Base-by-base conservation (phyloP, 1,140 invertebrate species). In the Danaus plexippus region DNA sequence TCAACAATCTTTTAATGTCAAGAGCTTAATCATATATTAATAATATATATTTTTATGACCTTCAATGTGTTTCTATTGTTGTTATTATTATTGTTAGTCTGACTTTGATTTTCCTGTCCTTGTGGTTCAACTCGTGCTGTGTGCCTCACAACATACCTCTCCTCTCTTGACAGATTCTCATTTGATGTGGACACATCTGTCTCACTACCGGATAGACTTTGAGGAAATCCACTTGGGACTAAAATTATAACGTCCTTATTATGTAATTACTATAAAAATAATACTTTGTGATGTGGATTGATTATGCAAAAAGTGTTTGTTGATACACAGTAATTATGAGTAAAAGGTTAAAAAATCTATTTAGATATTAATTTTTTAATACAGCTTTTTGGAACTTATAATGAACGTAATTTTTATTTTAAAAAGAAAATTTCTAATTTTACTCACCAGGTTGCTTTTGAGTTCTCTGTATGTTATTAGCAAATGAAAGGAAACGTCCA, bases 141-240 rank as follows among this genome's bases (percentile, higher is more conserved):
- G 63, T 95, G 94, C 60, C 91, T 88, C 58, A 96, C 92, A 11
- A 95, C 93, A 88, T 94, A 94, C 62, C 93, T 89, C 76, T 96
- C 94, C 85, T 96, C 94, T 74, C 93, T 91, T 42, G 94, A 96
- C 59, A 97, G 87, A 85, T 96, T 97, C 84, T 97, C 95, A 62
- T 93, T 95, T 8, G 95, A 96, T 40, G 95, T 95, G 42, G 94
- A 96, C 48, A 96, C 92, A 89, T 97, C 95, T 15, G 95, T 96
- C 83, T 97, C 95, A 88, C 94, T 96, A 13, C 95, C 95, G 74
- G 93, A 94, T 63, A 93, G 86, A 77, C 92, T 94, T 85, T 92
- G 92, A 46, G 90, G 90, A 77, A 93, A 91, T 63, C 88, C 90
- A 74, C 81, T 89, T 81, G 85, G 75, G 51, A 87, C 87, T 87